These are phyloP conservation scores for Heterotis niloticus DNA, from an alignment of 2,113 vertebrate genomes.

Conservation along the genomic window DNA sequence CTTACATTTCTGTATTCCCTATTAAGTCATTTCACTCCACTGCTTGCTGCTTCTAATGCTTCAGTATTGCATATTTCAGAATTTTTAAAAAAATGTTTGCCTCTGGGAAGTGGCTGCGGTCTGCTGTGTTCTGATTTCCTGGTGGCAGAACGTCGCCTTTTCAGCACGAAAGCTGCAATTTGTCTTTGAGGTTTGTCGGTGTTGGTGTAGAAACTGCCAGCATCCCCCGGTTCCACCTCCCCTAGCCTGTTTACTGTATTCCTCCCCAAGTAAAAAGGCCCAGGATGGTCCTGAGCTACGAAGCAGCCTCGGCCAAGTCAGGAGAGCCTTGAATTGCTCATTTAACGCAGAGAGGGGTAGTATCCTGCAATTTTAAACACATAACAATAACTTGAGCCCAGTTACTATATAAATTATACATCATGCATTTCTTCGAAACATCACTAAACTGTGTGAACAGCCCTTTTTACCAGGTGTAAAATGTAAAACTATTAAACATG, in stretches of 20 bases:
- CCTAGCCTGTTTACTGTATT: not conserved
- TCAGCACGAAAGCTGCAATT: too few species aligned
- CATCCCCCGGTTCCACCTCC: too few species aligned
- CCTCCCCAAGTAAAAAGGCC: not conserved
- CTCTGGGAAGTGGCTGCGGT: not conserved
- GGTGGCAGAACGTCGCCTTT: too few species aligned
- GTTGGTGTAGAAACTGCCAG: not conserved
- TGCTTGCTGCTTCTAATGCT: not conserved
- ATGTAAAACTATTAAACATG: too few species aligned
- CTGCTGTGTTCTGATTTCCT: too few species aligned
- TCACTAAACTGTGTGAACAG: constrained; percentile 3
- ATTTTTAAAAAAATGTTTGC: not conserved
- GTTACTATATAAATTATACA: not conserved
- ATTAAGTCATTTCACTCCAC: not conserved
- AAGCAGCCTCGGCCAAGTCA: constrained; percentile 5
- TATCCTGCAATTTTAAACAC: too few species aligned
- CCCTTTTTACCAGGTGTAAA: too few species aligned
- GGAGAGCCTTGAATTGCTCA: not conserved
- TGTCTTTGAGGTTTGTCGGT: too few species aligned
- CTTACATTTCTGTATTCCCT: too few species aligned
- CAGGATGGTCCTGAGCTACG: not conserved
- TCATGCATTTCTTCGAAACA: not conserved
- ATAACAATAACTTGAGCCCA: not conserved
- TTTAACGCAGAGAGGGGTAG: not conserved
- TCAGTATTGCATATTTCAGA: not conserved